phyloP scores from a whole-genome alignment of 1,140 invertebrate genomes.

The Bombus confusus region DNA sequence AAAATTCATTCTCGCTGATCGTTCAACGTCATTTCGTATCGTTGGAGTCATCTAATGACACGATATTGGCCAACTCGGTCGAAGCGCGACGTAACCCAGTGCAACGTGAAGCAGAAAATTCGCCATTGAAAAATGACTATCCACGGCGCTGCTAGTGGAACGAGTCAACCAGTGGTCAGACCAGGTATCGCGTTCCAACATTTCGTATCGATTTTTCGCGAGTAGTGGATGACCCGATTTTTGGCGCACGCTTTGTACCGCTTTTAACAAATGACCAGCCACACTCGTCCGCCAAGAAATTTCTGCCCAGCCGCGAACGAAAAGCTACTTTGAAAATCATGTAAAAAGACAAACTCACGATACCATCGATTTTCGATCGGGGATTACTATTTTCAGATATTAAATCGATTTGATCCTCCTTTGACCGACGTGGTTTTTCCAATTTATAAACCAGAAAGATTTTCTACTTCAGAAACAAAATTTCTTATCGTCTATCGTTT shows the following conservation, averaged over 20 bases:
- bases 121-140: not conserved
- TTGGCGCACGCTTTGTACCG: constrained; percentile 38
- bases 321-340: not conserved
- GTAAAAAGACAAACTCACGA: not conserved
- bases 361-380: no score
- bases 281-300: not conserved
- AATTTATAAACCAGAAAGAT: not conserved
- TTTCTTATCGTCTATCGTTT: not conserved
- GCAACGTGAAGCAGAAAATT: not conserved
- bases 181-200: constrained; percentile 24
- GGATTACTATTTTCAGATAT: no score
- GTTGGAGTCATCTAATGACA: not conserved
- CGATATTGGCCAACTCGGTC: not conserved
- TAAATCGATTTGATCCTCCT: no score
- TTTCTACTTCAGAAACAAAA: not conserved
- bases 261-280: constrained; percentile 15
- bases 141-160: not conserved
- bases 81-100: not conserved
- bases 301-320: no score
- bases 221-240: constrained; percentile 42
- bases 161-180: constrained; percentile 30
- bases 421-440: not conserved
- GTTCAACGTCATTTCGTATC: not conserved
- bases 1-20: not conserved
- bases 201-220: constrained; percentile 49